Evolutionary conservation across 2,888 invertebrate genomes (phyloP).

Genomic region (Stegana nigrithorax): DNA sequence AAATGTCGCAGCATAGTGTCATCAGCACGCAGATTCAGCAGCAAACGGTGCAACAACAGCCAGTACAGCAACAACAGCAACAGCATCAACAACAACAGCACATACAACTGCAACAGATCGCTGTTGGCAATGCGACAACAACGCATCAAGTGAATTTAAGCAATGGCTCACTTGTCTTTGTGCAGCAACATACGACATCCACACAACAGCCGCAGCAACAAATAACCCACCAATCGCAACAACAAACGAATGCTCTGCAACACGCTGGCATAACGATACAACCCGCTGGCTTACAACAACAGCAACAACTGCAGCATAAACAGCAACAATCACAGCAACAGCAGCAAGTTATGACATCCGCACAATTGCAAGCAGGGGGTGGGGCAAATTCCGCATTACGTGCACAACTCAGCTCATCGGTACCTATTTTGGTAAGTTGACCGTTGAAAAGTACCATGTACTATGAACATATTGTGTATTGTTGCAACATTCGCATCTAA

Average conservation of each 20-base stretch:
- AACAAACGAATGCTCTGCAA: slow-evolving; percentile 50
- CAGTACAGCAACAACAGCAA: slow-evolving; percentile 20
- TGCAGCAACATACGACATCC: slow-evolving; percentile 58
- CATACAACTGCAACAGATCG: slow-evolving; percentile 50
- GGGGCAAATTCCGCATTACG: slow-evolving; percentile 67
- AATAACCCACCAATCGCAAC: slow-evolving; percentile 41
- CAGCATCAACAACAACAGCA: slow-evolving; percentile 54
- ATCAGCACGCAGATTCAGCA: neutral
- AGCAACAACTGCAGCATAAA: slow-evolving; percentile 38
- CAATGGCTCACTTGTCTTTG: slow-evolving; percentile 65
- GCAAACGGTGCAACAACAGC: slow-evolving; percentile 19
- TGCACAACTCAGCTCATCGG: slow-evolving; percentile 67
- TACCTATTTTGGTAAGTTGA: slow-evolving; percentile 77
- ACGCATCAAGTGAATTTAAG: slow-evolving; percentile 66
- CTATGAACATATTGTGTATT: neutral
- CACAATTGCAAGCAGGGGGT: slow-evolving; percentile 65
- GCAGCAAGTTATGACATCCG: slow-evolving; percentile 48
- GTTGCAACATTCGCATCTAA: no score
- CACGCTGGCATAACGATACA: slow-evolving; percentile 65
- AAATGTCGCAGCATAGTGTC: neutral
- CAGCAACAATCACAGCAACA: slow-evolving; percentile 29
- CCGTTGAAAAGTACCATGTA: neutral
- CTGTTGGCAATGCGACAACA: slow-evolving; percentile 26
- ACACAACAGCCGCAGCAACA: slow-evolving; percentile 44
- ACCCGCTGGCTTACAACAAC: slow-evolving; percentile 62